These are phyloP conservation scores for Dolomedes plantarius DNA, from an alignment of 2,888 invertebrate species.

Conservation along the genomic window DNA sequence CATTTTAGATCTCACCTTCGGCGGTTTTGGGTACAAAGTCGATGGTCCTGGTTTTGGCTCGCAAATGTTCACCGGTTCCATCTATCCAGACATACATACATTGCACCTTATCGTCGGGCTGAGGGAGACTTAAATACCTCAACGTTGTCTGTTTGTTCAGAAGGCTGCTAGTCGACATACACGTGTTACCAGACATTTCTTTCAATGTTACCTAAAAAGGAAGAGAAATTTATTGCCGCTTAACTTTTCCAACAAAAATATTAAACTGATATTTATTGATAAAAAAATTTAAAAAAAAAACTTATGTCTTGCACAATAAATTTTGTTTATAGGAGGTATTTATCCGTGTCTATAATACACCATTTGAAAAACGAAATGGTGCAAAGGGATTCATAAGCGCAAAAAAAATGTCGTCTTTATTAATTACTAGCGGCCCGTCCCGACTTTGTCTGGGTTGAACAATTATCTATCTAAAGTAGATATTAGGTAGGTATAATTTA, in stretches of 20 bases:
- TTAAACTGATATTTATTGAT: too few relatives aligned
- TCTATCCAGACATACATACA: constrained; percentile 78
- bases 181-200: constrained; percentile 48
- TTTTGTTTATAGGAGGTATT: too few relatives aligned
- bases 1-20: constrained; percentile 58
- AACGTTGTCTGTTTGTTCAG: constrained; percentile 73
- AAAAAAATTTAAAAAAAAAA: too few relatives aligned
- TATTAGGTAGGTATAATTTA: too few relatives aligned
- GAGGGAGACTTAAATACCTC: constrained; percentile 75
- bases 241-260: too few relatives aligned
- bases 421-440: too few relatives aligned
- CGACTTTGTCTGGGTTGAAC: too few relatives aligned
- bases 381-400: too few relatives aligned
- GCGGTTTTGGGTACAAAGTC: constrained; percentile 74
- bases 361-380: too few relatives aligned
- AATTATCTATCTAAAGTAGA: too few relatives aligned
- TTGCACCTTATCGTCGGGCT: constrained; percentile 75
- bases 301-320: not conserved
- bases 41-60: constrained; percentile 77
- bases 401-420: too few relatives aligned
- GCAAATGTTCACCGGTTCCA: constrained; percentile 77
- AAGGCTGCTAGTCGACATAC: constrained; percentile 55
- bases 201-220: constrained; percentile 51
- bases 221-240: not conserved
- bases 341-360: too few relatives aligned